phyloP scores from a whole-genome alignment of 2,113 vertebrate species.

The Tupaia chinensis region DNA sequence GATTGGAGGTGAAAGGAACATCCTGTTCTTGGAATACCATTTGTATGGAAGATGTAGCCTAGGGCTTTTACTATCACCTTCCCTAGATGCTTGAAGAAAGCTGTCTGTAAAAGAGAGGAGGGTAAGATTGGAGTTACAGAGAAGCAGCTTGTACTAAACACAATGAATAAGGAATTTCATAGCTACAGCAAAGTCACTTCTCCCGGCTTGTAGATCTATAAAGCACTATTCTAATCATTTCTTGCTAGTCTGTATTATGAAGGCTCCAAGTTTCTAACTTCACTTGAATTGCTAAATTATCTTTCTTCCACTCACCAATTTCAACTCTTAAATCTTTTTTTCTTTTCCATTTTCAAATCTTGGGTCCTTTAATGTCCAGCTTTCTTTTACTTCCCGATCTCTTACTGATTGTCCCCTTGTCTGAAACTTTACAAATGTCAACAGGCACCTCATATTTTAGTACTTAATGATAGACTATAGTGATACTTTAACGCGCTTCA shows the following conservation, averaged over 20 bases:
- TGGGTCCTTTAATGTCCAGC: neutral
- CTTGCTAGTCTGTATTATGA: neutral
- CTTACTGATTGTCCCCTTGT: neutral
- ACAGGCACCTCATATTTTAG: neutral
- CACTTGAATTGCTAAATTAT: fast-evolving
- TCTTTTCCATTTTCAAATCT: neutral
- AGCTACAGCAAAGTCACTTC: neutral
- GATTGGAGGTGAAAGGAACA: neutral
- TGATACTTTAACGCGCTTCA: neutral
- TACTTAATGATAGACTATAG: neutral
- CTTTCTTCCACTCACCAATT: neutral
- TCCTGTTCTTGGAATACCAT: neutral
- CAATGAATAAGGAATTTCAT: neutral
- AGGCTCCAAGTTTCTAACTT: neutral
- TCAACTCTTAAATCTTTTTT: neutral
- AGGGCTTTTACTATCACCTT: neutral
- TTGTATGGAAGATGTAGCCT: neutral
- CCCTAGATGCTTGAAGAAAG: neutral
- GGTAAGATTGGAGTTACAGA: neutral
- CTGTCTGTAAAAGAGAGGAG: neutral
- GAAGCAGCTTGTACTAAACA: neutral
- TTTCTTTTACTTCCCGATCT: neutral
- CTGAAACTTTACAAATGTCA: neutral
- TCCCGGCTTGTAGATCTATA: too few relatives aligned
- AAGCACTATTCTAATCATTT: neutral